A percentile compares a stretch with the other conserved stretches of the same genome.
These are phyloP conservation scores for Drosophila barbarae DNA, from an alignment of 2,888 invertebrate genomes.

Conservation along the genomic window DNA sequence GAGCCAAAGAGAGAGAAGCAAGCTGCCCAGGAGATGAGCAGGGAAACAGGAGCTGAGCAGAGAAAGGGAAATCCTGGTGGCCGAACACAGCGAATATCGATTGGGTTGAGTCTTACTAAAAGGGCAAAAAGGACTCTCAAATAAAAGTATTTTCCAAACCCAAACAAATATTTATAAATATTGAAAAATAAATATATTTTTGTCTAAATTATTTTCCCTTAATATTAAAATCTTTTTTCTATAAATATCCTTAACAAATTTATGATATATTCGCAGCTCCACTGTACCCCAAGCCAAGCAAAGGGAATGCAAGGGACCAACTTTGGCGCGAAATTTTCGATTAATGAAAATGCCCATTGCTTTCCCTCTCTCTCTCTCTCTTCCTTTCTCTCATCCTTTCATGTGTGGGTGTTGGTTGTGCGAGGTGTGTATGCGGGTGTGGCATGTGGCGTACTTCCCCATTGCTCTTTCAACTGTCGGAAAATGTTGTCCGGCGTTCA, in stretches of 20 bases:
- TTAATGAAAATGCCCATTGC: constrained; percentile 66
- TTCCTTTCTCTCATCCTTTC: background rate
- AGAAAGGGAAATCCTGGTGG: constrained; percentile 47
- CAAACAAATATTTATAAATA: background rate
- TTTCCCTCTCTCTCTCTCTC: background rate
- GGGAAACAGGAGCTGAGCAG: constrained; percentile 35
- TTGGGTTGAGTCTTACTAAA: constrained; percentile 53
- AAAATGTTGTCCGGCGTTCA: constrained; percentile 53
- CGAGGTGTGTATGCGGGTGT: background rate
- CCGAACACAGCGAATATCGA: constrained; percentile 55
- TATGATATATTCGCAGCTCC: background rate
- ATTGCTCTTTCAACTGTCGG: constrained; percentile 60
- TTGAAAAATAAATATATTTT: background rate
- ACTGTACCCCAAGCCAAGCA: background rate
- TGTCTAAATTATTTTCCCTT: background rate
- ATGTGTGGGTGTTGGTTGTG: constrained; percentile 1
- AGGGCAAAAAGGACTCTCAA: background rate
- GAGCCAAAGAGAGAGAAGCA: constrained; percentile 23
- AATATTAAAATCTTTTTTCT: no score
- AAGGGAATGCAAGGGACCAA: background rate
- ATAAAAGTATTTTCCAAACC: background rate
- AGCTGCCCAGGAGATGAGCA: constrained; percentile 35
- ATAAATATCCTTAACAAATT: no score
- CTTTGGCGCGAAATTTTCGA: constrained; percentile 72
- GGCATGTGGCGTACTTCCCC: constrained; percentile 45